These are phyloP conservation scores for Julus scanicus DNA, from an alignment of 2,888 invertebrate genomes.

Conservation along the genomic window DNA sequence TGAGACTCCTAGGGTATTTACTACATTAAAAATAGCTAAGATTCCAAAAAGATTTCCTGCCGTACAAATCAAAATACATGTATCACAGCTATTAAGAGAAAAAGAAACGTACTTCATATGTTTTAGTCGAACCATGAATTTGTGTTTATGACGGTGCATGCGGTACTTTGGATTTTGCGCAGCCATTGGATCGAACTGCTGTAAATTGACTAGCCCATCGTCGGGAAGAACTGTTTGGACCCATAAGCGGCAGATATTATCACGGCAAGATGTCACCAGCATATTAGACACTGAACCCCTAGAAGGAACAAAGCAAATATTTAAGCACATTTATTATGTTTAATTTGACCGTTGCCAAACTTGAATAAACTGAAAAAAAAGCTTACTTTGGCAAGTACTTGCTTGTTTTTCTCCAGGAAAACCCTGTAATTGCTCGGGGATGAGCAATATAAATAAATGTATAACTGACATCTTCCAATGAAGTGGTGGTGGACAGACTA, in stretches of 20 bases:
- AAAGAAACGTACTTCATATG: conserved; percentile 84
- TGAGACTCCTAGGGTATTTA: neutral
- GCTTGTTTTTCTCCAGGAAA: conserved; percentile 99
- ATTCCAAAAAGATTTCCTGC: neutral
- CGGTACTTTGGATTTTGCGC: conserved; percentile 73
- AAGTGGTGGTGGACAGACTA: conserved; percentile 54
- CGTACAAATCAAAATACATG: neutral
- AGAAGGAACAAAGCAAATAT: conserved; percentile 61
- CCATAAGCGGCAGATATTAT: conserved; percentile 99
- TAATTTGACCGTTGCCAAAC: neutral
- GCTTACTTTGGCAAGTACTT: conserved; percentile 98
- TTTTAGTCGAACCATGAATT: conserved; percentile 95
- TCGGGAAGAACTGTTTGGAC: conserved; percentile 97
- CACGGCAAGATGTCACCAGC: conserved; percentile 96
- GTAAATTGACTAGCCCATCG: conserved; percentile 83
- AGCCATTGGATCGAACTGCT: conserved; percentile 72
- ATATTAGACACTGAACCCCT: conserved; percentile 98
- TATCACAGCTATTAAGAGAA: neutral
- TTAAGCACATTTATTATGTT: neutral
- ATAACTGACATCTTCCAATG: conserved; percentile 78
- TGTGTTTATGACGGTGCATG: conserved; percentile 93
- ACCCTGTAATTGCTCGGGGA: conserved; percentile 94
- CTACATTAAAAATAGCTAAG: neutral
- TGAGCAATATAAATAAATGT: conserved; percentile 96
- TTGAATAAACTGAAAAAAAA: neutral